These are phyloP conservation scores for Agrilus biguttatus DNA, from an alignment of 2,888 invertebrate species.

Conservation along the genomic window DNA sequence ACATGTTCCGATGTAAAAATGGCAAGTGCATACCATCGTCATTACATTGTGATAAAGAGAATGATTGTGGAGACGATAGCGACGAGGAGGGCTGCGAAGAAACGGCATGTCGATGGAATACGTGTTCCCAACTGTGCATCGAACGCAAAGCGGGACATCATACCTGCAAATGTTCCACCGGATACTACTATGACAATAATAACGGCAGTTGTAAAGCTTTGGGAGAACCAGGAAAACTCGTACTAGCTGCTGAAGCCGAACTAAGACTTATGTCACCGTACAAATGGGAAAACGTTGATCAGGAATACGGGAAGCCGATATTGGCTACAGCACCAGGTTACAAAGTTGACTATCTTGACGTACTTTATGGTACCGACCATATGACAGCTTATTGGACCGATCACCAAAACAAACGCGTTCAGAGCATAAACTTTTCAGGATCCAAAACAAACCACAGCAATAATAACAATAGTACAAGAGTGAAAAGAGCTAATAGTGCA, in stretches of 20 bases:
- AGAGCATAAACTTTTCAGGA: conserved; percentile 17
- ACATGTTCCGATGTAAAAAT: conserved; percentile 44
- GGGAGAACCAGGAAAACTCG: conserved; percentile 41
- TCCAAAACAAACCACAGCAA: conserved; percentile 15
- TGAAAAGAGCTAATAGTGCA: conserved; percentile 8
- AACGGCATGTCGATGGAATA: conserved; percentile 47
- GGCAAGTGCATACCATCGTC: conserved; percentile 40
- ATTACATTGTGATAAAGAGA: conserved; percentile 40
- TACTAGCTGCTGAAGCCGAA: conserved; percentile 49
- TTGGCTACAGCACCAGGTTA: conserved; percentile 22
- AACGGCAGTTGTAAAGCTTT: conserved; percentile 42
- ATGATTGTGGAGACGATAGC: conserved; percentile 40
- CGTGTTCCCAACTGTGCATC: conserved; percentile 67
- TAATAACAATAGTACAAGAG: conserved; percentile 11
- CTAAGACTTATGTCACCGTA: conserved; percentile 46
- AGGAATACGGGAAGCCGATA: conserved; percentile 18
- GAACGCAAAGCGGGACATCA: conserved; percentile 40
- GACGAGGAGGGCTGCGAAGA: conserved; percentile 26
- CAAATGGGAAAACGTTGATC: conserved; percentile 35
- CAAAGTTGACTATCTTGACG: conserved; percentile 40
- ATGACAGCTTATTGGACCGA: conserved; percentile 33
- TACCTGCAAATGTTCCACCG: conserved; percentile 48
- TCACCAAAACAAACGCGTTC: conserved; percentile 31
- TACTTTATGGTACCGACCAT: conserved; percentile 26
- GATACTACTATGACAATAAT: conserved; percentile 37